Evolutionary conservation across 1,140 invertebrate species (phyloP), one percentile per base, ranked within the genome.

Genomic region (Stenopsyche tienmushanensis): DNA sequence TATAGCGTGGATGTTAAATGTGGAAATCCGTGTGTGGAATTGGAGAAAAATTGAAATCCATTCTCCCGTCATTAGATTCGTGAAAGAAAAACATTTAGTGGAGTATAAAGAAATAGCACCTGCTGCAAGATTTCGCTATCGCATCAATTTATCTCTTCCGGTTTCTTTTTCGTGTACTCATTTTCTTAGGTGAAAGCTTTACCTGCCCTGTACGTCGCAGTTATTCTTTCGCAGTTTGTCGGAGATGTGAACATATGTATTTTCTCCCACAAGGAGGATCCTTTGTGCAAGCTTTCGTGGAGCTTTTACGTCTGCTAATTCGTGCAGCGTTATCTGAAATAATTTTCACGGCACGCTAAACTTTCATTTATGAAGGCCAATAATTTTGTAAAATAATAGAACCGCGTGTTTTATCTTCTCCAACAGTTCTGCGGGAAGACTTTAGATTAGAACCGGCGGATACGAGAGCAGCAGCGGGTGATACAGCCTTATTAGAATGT

Each of bases 371-470:
- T n/a, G n/a, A n/a, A n/a, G n/a, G n/a, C n/a, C n/a, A n/a, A n/a
- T n/a, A n/a, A n/a, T n/a, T n/a, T n/a, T n/a, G n/a, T n/a, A n/a
- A n/a, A n/a, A n/a, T n/a, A n/a, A n/a, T n/a, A n/a, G n/a, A n/a
- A n/a, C n/a, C n/a, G n/a, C n/a, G n/a, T n/a, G n/a, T n/a, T n/a
- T n/a, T n/a, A n/a, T n/a, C n/a, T n/a, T n/a, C n/a, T n/a, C n/a
- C n/a, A n/a, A n/a, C 82, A 92, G 92, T 92, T 65, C 79, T 93
- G 20, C 86, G 88, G 65, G 91, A 94, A 75, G 91, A 94, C 69
- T 95, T 96, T 75, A 86, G 90, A 67, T 78, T 88, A 55, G 85
- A 88, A 70, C 93, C 91, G 20, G 86, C 88, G 59, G 87, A 88
- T 71, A 85, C 86, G 20, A 83, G 87, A 69, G 90, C 89, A 10